Evolutionary conservation across 2,797 vertebrate species (phyloP), one percentile per base, ranked within the genome.

Genomic region (Salarias fasciatus): DNA sequence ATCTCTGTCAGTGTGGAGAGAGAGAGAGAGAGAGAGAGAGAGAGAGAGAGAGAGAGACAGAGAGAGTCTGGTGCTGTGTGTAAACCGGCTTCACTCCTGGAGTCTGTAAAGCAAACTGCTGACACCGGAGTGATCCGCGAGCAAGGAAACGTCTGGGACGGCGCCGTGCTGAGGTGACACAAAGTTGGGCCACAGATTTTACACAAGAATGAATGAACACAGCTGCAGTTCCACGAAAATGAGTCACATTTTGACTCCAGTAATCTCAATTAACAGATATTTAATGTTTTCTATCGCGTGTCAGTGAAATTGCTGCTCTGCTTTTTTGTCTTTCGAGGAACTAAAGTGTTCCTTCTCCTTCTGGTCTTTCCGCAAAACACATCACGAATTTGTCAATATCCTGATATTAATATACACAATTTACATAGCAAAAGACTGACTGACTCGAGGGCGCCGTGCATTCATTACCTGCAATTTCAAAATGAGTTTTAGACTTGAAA

Each of bases 101-200:
- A 47, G 35, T 18, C 40, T 24, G 14, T 13, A 2, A 0, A 31
- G 14, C 37, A 82, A 85, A 83, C 36, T 71, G 78, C 82, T 84
- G 79, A 80, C 63, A 7, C 37, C 8, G 61, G 44, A 49, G 40
- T 14, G n/a, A 38, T 54, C 11, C 79, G 79, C 82, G 82, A 86
- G 89, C 67, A 41, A 63, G 81, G 77, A 89, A 83, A 63, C 57
- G 24, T 67, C 59, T 78, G 56, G 29, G 31, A 44, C 41, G 11
- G 37, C 24, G 37, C 30, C 8, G 6, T 24, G 45, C 40, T 11
- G 8, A 48, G 38, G 40, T 36, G 18, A 50, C 53, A 50, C 60
- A 40, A n/a, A n/a, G n/a, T n/a, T n/a, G n/a, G n/a, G n/a, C n/a
- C n/a, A n/a, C n/a, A n/a, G n/a, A n/a, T n/a, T n/a, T n/a, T n/a